Base-by-base conservation (phyloP, 2,113 vertebrate species). In the Actenoides hombroni region DNA sequence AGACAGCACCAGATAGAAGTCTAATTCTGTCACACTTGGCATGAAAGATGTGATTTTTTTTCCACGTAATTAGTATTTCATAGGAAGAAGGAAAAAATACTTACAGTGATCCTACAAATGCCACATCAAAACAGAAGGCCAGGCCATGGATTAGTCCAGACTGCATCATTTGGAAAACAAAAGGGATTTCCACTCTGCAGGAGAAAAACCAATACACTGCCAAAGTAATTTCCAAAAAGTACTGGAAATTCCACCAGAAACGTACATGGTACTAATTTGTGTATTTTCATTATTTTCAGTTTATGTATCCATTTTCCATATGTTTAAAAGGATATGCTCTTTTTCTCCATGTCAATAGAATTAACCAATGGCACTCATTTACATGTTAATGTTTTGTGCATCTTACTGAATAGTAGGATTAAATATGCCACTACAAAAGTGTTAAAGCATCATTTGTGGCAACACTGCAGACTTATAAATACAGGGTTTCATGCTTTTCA, bases 51-150 rank as follows among this genome's bases (percentile, higher is more conserved):
- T 19, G 18, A 1, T 0, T 0, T 20, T 60, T 74, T 17, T 6
- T 7, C 10, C 26, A 28, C 6, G 6, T 28, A 81, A 21, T 37
- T 63, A 54, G 9, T 56, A 39, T 70, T 90, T 64, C 23, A 40
- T n/a, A 73, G 46, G 20, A 77, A 75, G 25, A 77, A 75, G 67
- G 39, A 31, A 56, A 54, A 57, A 74, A 57, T 83, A 94, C 97
- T 56, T 80, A 98, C 98, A 95, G 94, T 73, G 98, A 98, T 63
- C 98, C 98, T n/a, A 96, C 83, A 90, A 99, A 99, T 64, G 98
- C 98, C 87, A 98, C 97, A 69, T 99, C 98, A 42, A 98, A 99
- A 98, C 98, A 98, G 84, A 99, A 97, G 3, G 98, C 98, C 28
- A 99, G 97, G 44, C 98, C 98, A 18, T 98, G 98, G 91, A 98